Percentiles rank a stretch among this genome's conserved stretches.
These are phyloP conservation scores for Telmatochromis sp. DNA, from an alignment of 2,113 vertebrate species.

Conservation along the genomic window DNA sequence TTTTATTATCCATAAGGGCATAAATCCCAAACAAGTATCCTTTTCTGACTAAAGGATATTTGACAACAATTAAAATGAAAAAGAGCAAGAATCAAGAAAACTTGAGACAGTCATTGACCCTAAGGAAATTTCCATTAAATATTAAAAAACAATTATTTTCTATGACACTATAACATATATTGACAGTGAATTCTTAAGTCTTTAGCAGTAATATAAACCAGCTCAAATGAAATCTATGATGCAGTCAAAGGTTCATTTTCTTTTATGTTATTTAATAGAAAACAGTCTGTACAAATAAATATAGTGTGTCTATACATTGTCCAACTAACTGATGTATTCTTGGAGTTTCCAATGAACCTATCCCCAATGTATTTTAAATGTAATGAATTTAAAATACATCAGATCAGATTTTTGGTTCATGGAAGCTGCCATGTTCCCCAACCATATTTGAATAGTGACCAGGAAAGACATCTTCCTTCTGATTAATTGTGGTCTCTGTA, in stretches of 20 bases:
- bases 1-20: not conserved
- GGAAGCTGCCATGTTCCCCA: not conserved
- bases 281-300: not conserved
- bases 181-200: not conserved
- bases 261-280: not conserved
- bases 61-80: not conserved
- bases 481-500: not conserved
- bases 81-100: not conserved
- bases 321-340: not conserved
- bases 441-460: not conserved
- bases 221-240: rapidly evolving
- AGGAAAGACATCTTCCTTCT: not conserved
- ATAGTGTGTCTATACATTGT: not conserved
- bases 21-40: not conserved
- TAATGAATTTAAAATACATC: not conserved
- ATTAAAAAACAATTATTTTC: not conserved
- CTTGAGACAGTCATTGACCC: not conserved
- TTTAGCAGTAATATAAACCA: not conserved
- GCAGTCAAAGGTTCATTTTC: not conserved
- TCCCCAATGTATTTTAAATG: not conserved
- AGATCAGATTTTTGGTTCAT: not conserved
- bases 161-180: not conserved
- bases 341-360: not conserved
- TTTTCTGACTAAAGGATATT: not conserved
- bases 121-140: not conserved